Conservation (phyloP, 2,888 invertebrate genomes). For the Leucania comma region DNA sequence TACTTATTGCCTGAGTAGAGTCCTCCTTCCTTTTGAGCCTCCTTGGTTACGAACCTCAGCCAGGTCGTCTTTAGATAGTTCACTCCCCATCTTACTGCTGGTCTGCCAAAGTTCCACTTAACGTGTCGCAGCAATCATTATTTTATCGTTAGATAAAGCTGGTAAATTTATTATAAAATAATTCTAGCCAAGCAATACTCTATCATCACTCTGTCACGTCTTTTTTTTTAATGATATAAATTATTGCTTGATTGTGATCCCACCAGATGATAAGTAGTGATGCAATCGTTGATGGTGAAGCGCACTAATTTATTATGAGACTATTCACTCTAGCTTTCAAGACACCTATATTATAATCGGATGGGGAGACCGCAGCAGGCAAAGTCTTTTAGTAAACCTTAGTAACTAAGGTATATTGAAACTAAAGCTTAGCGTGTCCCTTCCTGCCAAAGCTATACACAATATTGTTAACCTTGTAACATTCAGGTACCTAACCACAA, state of each 20-base stretch:
- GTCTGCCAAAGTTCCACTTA: neutral
- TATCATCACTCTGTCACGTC: neutral
- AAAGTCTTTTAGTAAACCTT: neutral
- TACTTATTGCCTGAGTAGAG: neutral
- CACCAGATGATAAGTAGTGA: no score
- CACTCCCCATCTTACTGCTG: no score
- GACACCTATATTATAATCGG: no score
- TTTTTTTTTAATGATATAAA: no score
- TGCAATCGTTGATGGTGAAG: no score
- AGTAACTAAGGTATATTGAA: no score
- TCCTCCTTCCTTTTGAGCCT: neutral
- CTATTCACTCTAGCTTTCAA: no score
- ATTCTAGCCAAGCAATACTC: neutral
- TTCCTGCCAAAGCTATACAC: neutral
- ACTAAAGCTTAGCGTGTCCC: neutral
- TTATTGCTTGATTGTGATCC: no score
- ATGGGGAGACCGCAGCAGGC: no score
- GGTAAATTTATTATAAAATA: neutral
- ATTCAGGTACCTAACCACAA: constrained; percentile 45
- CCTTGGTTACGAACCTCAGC: neutral
- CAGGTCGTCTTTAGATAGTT: no score
- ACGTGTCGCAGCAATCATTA: neutral
- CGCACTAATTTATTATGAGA: no score
- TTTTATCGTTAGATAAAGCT: neutral
- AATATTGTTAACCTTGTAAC: constrained; percentile 13